These are phyloP conservation scores for Amphimallon solstitiale DNA, from an alignment of 2,888 invertebrate genomes.

Conservation along the genomic window DNA sequence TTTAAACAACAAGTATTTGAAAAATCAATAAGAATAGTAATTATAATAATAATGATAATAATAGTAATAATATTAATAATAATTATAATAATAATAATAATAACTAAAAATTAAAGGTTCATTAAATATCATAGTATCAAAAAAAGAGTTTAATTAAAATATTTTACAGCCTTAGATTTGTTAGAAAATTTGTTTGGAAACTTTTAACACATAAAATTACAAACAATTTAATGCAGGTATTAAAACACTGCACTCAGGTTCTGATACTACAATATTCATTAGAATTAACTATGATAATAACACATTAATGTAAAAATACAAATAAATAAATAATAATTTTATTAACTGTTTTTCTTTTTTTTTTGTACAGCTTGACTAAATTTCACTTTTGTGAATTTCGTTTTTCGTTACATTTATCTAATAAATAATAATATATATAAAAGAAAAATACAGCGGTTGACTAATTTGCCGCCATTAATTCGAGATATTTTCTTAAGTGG, in stretches of 20 bases:
- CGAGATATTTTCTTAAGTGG: constrained; percentile 15
- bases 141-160: no score
- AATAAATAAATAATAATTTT: constrained; percentile 50
- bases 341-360: constrained; percentile 41
- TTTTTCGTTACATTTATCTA: constrained; percentile 17
- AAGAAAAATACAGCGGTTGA: constrained; percentile 30
- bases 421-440: constrained; percentile 36
- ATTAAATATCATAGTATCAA: no score
- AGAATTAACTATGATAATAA: constrained; percentile 2
- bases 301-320: constrained; percentile 28
- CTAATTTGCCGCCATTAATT: constrained; percentile 41
- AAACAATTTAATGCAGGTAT: no score
- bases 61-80: constrained; percentile 20
- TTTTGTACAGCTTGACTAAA: constrained; percentile 43
- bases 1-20: constrained; percentile 9
- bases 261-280: constrained; percentile 10
- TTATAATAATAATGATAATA: background rate
- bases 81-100: constrained; percentile 1
- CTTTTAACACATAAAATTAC: no score
- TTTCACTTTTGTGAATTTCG: constrained; percentile 35
- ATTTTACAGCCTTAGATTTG: no score
- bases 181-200: no score
- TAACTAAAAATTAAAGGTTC: no score
- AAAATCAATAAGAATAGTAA: constrained; percentile 16
- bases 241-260: background rate